phyloP scores from a whole-genome alignment of 2,888 invertebrate genomes.

The Tortrix viridana region DNA sequence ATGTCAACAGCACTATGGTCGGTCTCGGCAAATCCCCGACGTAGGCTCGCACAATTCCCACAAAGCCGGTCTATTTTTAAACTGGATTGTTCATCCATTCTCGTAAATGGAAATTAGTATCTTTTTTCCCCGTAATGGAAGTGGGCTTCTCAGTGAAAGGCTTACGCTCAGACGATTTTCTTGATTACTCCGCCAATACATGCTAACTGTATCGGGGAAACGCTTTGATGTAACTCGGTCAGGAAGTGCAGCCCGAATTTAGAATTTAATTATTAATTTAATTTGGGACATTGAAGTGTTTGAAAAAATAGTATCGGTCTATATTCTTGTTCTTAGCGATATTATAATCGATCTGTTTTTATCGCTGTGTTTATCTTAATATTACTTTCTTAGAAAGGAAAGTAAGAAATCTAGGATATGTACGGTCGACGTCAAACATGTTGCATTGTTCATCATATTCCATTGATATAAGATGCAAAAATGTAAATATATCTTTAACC shows the following conservation, averaged over 20 bases:
- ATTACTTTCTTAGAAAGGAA: no score
- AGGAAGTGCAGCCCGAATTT: neutral
- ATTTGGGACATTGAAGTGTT: no score
- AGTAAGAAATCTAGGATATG: no score
- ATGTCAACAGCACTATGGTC: slow-evolving; percentile 16
- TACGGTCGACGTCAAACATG: no score
- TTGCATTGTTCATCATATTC: no score
- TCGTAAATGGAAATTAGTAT: slow-evolving; percentile 25
- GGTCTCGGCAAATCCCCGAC: slow-evolving; percentile 4
- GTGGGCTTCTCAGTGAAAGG: slow-evolving; percentile 14
- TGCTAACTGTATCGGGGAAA: slow-evolving; percentile 11
- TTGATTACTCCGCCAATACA: slow-evolving; percentile 15
- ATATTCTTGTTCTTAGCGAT: no score
- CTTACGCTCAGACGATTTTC: slow-evolving; percentile 7
- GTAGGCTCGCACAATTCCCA: slow-evolving; percentile 10
- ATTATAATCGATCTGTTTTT: no score
- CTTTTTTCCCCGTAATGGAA: slow-evolving; percentile 14
- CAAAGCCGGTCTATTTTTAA: slow-evolving; percentile 33
- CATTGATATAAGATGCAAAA: no score
- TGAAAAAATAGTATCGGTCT: no score
- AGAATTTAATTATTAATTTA: no score
- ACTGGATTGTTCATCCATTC: slow-evolving; percentile 25
- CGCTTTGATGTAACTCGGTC: neutral
- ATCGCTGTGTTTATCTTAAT: no score
- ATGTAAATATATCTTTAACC: no score